Evolutionary conservation across 2,113 vertebrate species (phyloP).

Genomic region (Nothocercus julius): DNA sequence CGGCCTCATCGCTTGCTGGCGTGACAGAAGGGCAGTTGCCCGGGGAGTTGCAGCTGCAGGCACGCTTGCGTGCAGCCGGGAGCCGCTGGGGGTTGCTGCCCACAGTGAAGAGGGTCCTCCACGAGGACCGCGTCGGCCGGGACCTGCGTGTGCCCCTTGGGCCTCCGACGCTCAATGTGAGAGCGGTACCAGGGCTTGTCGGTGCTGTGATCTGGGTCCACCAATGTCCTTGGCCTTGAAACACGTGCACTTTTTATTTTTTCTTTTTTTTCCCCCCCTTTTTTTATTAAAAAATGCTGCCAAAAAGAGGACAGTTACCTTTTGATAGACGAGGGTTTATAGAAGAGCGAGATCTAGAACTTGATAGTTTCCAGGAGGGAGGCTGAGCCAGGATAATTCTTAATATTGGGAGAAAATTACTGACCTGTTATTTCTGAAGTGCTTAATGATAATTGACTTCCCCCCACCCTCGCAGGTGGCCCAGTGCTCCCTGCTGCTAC

Average conservation of each 20-base stretch:
- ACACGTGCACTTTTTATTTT: neutral
- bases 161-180: too few species aligned
- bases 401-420: slow-evolving; percentile 30
- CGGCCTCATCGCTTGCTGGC: neutral
- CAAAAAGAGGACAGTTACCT: neutral
- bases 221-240: neutral
- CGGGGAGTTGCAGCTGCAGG: neutral
- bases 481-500: neutral
- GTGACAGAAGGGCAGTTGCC: neutral
- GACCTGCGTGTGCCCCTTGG: too few species aligned
- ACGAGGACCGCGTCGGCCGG: too few species aligned
- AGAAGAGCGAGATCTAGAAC: neutral
- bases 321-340: neutral
- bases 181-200: too few species aligned
- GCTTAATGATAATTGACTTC: slow-evolving; percentile 37
- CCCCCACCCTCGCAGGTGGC: neutral
- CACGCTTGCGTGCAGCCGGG: too few species aligned
- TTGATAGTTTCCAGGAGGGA: neutral
- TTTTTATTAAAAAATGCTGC: neutral
- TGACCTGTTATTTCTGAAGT: slow-evolving; percentile 17
- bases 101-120: neutral
- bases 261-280: neutral
- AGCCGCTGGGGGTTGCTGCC: neutral
- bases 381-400: slow-evolving; percentile 32
- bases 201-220: neutral